These are phyloP conservation scores for Allygus modestus DNA, from an alignment of 2,888 invertebrate species.

Conservation along the genomic window DNA sequence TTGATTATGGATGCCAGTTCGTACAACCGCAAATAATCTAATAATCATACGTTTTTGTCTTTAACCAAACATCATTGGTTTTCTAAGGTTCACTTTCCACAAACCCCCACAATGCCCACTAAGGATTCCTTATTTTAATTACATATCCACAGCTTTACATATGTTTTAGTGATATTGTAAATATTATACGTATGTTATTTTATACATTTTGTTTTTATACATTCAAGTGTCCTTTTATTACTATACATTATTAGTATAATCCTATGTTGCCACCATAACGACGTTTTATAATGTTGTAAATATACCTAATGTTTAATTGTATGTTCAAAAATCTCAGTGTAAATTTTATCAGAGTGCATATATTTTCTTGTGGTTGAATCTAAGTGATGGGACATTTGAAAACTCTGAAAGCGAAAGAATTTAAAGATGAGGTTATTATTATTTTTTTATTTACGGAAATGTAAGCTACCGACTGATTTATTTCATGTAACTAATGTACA, in stretches of 20 bases:
- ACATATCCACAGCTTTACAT: conserved; percentile 32
- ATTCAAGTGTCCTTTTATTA: conserved; percentile 64
- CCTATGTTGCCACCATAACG: conserved; percentile 60
- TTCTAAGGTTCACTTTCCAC: no score
- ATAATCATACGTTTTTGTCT: no score
- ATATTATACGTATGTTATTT: conserved; percentile 27
- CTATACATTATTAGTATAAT: conserved; percentile 55
- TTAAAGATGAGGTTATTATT: not conserved
- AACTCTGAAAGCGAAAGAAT: not conserved
- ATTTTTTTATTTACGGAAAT: not conserved
- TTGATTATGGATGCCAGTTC: no score
- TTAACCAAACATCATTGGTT: no score
- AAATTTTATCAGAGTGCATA: conserved; percentile 61
- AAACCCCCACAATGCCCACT: no score
- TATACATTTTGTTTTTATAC: conserved; percentile 54
- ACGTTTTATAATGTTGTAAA: conserved; percentile 59
- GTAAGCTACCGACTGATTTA: conserved; percentile 46
- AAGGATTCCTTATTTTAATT: not conserved
- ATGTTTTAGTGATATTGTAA: conserved; percentile 11
- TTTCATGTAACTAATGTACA: conserved; percentile 51
- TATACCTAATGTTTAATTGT: conserved; percentile 60
- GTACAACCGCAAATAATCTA: no score
- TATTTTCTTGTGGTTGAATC: conserved; percentile 55
- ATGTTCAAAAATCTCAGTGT: conserved; percentile 61
- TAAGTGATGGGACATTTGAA: conserved; percentile 1